Conservation (phyloP, 1,140 invertebrate genomes). For the Pectinophora gossypiella region DNA sequence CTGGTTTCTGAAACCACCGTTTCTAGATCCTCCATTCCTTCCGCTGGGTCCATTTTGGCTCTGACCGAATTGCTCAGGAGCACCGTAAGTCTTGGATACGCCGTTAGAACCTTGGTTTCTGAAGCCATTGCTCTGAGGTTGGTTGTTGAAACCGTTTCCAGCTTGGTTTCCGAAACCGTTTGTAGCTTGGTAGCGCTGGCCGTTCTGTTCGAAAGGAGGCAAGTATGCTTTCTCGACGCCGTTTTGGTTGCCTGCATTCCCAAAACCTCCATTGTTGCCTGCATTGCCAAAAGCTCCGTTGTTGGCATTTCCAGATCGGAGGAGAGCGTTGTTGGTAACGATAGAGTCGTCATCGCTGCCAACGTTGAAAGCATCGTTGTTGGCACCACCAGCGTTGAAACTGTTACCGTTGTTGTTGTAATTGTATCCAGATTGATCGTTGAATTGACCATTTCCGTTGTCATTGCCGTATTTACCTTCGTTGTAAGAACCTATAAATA, state of each 20-base stretch:
- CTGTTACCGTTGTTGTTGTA: constrained; percentile 5
- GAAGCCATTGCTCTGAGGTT: neutral
- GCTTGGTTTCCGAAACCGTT: neutral
- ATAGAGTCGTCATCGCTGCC: constrained; percentile 31
- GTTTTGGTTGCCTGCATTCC: constrained; percentile 1
- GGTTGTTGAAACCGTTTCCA: neutral
- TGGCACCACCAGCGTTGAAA: neutral
- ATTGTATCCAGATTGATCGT: constrained; percentile 15
- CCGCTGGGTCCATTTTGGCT: neutral
- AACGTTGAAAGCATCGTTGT: constrained; percentile 14
- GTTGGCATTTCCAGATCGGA: constrained; percentile 9
- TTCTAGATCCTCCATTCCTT: neutral
- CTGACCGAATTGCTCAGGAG: neutral
- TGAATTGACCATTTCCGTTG: constrained; percentile 10
- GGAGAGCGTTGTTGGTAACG: constrained; percentile 27
- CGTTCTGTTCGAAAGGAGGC: constrained; percentile 14
- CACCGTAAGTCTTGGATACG: neutral
- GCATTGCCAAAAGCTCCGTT: neutral
- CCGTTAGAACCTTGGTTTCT: neutral
- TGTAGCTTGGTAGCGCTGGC: neutral
- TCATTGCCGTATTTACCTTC: constrained; percentile 39
- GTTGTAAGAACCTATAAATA: constrained; percentile 48
- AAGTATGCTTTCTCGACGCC: constrained; percentile 20
- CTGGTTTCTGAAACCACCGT: neutral
- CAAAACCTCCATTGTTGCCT: neutral